Base-by-base conservation (phyloP, 2,797 vertebrate genomes). In the Arrhamphus sclerolepis region DNA sequence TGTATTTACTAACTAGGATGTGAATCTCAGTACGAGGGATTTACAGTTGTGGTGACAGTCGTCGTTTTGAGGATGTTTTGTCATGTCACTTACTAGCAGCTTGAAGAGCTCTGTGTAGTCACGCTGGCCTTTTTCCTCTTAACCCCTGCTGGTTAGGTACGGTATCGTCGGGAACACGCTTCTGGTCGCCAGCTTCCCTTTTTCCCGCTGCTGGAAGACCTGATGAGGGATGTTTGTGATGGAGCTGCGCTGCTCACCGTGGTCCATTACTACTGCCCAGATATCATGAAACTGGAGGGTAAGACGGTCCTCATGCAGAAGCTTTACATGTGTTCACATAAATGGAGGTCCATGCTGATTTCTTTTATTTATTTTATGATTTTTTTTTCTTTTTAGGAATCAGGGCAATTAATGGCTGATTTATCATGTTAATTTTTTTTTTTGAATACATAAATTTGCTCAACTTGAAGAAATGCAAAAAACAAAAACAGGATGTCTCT, bases 231-330 rank as follows among this genome's bases (percentile, higher is more conserved):
- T 42, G 92, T 96, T 50, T 96, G 95, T 0, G 96, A 98, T 8
- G 96, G 96, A 31, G 94, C 94, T n/a, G 96, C 97, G 2, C 92
- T 99, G 76, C 89, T 99, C 41, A 92, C 95, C 0, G 93, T 96
- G 47, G 94, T 98, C 77, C 96, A 99, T 89, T 99, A 94, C 82
- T 99, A 97, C 79, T 98, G 97, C 84, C 94, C 97, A 0, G 96
- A 97, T 70, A 92, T 96, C 66, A 96, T 99, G 95, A 98, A 97
- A 78, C 92, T 98, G 63, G 97, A 99, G 29, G 97, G 97, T 98
- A 94, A n/a, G 56, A 24, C 91, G 93, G 91, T 89, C 24, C 89
- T 75, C 26, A 6, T 31, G 17, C 26, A 38, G 0, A 14, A 18
- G 6, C 8, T 26, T 26, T 26, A 26, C 24, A 26, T 6, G 6